These are phyloP conservation scores for Osmoderma eremita DNA, from an alignment of 2,888 invertebrate genomes.

Conservation along the genomic window DNA sequence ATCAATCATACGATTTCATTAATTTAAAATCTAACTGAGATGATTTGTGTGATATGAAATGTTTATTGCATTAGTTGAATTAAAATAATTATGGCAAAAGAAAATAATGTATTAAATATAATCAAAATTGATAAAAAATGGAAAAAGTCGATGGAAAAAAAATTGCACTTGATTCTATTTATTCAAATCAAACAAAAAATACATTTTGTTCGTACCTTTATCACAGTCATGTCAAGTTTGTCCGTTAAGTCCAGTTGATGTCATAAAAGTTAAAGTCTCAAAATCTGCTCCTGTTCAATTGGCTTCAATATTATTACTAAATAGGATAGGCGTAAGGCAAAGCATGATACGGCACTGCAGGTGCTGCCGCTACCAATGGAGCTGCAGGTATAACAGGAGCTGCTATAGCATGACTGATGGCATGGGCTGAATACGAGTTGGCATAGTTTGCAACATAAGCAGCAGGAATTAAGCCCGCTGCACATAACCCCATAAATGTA, in stretches of 20 bases:
- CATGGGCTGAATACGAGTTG: slow-evolving; percentile 21
- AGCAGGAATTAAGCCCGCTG: slow-evolving; percentile 8
- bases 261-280: neutral
- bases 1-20: no score
- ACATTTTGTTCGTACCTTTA: neutral
- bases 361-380: slow-evolving; percentile 13
- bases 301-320: neutral
- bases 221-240: slow-evolving; percentile 21
- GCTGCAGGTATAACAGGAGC: slow-evolving; percentile 4
- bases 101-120: no score
- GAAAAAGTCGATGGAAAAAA: no score
- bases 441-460: slow-evolving; percentile 11
- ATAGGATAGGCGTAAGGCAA: slow-evolving; percentile 12
- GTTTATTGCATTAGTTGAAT: no score
- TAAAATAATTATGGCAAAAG: no score
- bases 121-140: no score
- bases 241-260: neutral
- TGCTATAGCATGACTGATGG: slow-evolving; percentile 14
- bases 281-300: neutral
- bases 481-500: neutral
- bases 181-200: no score
- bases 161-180: no score
- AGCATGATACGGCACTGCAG: neutral
- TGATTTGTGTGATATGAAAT: no score
- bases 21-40: no score